Percentiles rank a stretch among this genome's conserved stretches.
These are phyloP conservation scores for Lingula anatina DNA, from an alignment of 2,888 invertebrate genomes.

Conservation along the genomic window DNA sequence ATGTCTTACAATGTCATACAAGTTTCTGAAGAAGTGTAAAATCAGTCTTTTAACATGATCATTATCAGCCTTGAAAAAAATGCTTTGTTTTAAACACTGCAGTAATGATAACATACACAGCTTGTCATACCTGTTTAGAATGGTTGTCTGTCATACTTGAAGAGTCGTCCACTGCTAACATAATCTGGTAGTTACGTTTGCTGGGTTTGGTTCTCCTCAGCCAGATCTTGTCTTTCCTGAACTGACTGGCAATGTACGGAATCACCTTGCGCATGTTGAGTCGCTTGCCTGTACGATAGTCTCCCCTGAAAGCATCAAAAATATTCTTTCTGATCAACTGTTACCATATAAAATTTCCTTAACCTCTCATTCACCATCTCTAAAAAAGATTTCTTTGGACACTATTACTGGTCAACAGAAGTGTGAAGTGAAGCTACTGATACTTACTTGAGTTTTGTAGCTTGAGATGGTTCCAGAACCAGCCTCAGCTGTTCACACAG, in stretches of 20 bases:
- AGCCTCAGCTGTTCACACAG: conserved; percentile 89
- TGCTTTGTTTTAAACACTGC: too few relatives aligned
- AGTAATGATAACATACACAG: too few relatives aligned
- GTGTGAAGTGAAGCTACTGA: not conserved
- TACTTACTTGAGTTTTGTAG: conserved; percentile 69
- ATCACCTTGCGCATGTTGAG: conserved; percentile 98
- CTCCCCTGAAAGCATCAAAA: conserved; percentile 68
- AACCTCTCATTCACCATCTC: not conserved
- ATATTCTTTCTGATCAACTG: too few relatives aligned
- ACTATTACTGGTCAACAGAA: not conserved
- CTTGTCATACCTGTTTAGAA: conserved; percentile 61
- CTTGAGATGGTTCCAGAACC: conserved; percentile 91
- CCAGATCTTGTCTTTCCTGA: conserved; percentile 99
- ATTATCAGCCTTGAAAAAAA: too few relatives aligned
- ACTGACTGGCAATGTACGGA: conserved; percentile 97
- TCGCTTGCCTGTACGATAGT: conserved; percentile 91
- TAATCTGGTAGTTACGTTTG: conserved; percentile 84
- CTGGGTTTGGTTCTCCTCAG: conserved; percentile 89
- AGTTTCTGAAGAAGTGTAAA: too few relatives aligned
- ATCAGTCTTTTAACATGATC: too few relatives aligned
- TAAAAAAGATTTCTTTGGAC: not conserved
- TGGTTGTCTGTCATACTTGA: conserved; percentile 61
- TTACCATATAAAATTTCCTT: too few relatives aligned
- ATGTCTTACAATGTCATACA: too few relatives aligned
- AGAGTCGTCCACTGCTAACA: conserved; percentile 95